Conservation (phyloP, 2,113 vertebrate species). For the Daubentonia madagascariensis region DNA sequence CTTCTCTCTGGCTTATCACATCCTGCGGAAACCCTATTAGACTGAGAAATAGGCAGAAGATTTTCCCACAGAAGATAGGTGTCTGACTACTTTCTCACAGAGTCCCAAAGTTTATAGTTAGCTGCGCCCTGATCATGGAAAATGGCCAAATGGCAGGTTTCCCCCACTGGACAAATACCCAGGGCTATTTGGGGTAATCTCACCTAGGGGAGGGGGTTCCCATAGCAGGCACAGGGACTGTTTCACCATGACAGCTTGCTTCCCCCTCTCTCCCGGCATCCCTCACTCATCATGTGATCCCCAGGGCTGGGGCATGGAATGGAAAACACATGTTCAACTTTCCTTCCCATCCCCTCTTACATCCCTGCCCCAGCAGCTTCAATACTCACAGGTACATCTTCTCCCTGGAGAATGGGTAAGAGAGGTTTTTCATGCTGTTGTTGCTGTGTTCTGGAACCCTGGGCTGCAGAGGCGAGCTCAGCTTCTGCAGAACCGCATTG, state of each 20-base stretch:
- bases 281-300: not conserved
- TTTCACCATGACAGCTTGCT: not conserved
- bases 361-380: accelerated
- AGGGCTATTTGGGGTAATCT: not conserved
- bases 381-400: conserved; percentile 95
- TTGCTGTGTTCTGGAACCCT: conserved; percentile 86
- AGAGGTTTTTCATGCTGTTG: conserved; percentile 90
- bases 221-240: not conserved
- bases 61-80: not conserved
- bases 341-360: not conserved
- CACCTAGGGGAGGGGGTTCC: not conserved
- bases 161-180: not conserved
- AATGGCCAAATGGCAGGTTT: not conserved
- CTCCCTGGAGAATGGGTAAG: conserved; percentile 95
- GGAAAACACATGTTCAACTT: accelerated
- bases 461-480: conserved; percentile 91
- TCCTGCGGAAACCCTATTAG: not conserved
- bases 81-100: not conserved
- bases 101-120: not conserved
- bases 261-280: too few relatives aligned
- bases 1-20: not conserved
- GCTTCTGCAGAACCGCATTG: conserved; percentile 84
- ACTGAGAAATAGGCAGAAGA: not conserved
- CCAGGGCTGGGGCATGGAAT: not conserved
- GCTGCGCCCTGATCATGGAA: not conserved